Percentiles rank a stretch among this genome's conserved stretches.
Conservation (phyloP, 1,140 invertebrate genomes). For the Aplysia californica region DNA sequence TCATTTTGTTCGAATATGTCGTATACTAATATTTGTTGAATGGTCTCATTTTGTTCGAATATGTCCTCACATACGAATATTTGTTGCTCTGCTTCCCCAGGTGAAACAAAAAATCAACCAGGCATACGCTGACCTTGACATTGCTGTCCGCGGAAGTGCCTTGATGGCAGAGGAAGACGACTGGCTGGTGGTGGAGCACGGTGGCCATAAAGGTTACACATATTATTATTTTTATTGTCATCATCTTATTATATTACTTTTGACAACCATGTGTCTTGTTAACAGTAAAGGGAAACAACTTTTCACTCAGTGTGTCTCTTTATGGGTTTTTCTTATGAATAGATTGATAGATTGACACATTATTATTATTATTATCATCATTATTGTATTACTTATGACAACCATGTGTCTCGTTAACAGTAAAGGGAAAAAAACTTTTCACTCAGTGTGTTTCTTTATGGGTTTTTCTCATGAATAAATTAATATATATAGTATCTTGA, state of each 20-base stretch:
- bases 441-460: not conserved
- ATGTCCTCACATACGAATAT: not conserved
- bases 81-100: slow-evolving; percentile 7
- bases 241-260: too few relatives aligned
- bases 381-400: too few relatives aligned
- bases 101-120: slow-evolving; percentile 40
- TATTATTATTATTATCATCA: too few relatives aligned
- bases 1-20: not conserved
- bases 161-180: slow-evolving; percentile 1
- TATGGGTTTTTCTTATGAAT: not conserved
- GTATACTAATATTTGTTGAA: not conserved
- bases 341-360: too few relatives aligned
- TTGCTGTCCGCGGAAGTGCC: not conserved
- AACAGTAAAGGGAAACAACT: not conserved
- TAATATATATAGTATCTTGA: not conserved
- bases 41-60: not conserved
- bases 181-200: not conserved
- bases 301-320: too few relatives aligned
- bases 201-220: not conserved
- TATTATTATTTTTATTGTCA: too few relatives aligned
- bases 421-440: not conserved
- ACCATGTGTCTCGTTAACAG: not conserved
- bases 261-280: not conserved
- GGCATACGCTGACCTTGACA: slow-evolving; percentile 30
- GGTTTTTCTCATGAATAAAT: not conserved